Evolutionary conservation across 2,797 vertebrate genomes (phyloP).

Genomic region (Schizopygopsis pylzovi): DNA sequence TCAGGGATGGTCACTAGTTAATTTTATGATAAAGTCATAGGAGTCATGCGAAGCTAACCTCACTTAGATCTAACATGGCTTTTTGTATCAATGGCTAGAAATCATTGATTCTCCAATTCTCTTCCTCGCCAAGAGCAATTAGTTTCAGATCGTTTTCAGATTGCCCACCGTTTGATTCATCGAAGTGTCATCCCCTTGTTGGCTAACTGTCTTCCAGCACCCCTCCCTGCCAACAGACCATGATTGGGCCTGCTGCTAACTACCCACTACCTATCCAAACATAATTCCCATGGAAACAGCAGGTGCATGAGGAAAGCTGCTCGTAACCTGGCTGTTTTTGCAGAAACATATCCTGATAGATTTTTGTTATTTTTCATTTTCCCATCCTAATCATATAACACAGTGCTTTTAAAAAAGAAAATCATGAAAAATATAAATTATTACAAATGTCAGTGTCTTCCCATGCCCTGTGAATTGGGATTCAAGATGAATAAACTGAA

Average conservation of each 20-base stretch:
- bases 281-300: slow-evolving; percentile 51
- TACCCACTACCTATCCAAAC: slow-evolving; percentile 47
- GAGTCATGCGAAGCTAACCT: background rate
- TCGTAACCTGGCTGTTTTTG: slow-evolving; percentile 23
- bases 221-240: slow-evolving; percentile 36
- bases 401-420: background rate
- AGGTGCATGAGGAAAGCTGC: slow-evolving; percentile 39
- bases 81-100: slow-evolving; percentile 17
- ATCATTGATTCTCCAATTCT: slow-evolving; percentile 38
- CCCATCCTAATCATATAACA: background rate
- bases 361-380: background rate
- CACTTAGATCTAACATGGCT: slow-evolving; percentile 33
- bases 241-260: slow-evolving; percentile 45
- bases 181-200: slow-evolving; percentile 41
- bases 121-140: slow-evolving; percentile 46
- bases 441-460: slow-evolving; percentile 1
- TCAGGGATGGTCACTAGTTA: background rate
- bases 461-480: slow-evolving; percentile 30
- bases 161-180: slow-evolving; percentile 42
- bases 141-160: slow-evolving; percentile 52
- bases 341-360: background rate
- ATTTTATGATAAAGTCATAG: background rate
- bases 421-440: background rate
- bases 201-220: slow-evolving; percentile 45
- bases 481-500: slow-evolving; percentile 47